Evolutionary conservation across 1,140 invertebrate genomes (phyloP), one percentile per base, ranked within the genome.

Genomic region (Centruroides sculpturatus): DNA sequence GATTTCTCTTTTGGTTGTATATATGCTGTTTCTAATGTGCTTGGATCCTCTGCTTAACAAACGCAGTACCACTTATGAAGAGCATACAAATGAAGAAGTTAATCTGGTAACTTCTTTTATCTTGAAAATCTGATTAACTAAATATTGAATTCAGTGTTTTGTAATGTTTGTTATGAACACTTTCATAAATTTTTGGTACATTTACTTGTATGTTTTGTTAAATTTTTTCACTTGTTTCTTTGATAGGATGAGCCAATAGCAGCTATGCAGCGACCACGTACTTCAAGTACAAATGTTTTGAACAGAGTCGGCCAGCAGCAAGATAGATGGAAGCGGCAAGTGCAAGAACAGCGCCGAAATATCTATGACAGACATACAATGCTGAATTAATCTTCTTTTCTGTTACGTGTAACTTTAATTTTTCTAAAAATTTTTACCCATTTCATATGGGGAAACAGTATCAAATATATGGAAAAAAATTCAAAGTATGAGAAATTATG

Each of bases 291-390:
- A 35, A 73, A 72, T 66, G 90, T 97, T 35, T 79, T 99, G 3
- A 95, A 97, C 74, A 80, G 92, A 56, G 92, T 98, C 36, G 89
- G 91, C 3, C 89, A 92, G 70, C 90, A 97, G 71, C 93, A 97
- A 76, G 89, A 93, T 71, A 94, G 92, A 72, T 98, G 95, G 95
- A 97, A 97, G 73, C 79, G 84, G 41, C 92, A 97, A 77, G 94
- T 98, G 1, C 84, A 92, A 64, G 94, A 98, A 71, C 96, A 99
- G 73, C 78, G 96, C 58, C 82, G 86, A 67, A 95, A 97, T 75
- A 98, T 99, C 71, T 98, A 98, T 71, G 92, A 97, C 73, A 80
- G 89, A 61, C 93, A 98, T 75, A 95, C 92, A 8, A 97, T 99
- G 90, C 81, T 98, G 35, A 99, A 98, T 78, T 98, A 81, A 73